Percentiles rank a stretch among this genome's conserved stretches.
Conservation (phyloP, 2,888 invertebrate genomes). For the Chymomyza procnemis region DNA sequence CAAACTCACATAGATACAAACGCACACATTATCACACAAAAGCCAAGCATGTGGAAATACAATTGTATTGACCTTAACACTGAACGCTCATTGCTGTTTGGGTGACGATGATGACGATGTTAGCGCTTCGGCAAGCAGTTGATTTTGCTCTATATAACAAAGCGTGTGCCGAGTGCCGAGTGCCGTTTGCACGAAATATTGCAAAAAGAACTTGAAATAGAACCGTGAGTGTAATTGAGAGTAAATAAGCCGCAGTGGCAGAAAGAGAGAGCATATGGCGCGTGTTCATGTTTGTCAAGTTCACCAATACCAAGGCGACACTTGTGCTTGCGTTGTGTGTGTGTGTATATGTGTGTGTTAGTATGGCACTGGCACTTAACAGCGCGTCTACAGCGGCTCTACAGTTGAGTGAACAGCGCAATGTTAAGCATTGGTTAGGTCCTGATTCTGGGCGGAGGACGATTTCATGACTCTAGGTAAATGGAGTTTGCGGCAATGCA, state of each 20-base stretch:
- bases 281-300: slow-evolving; percentile 62
- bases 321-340: background rate
- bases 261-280: slow-evolving; percentile 23
- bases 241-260: slow-evolving; percentile 24
- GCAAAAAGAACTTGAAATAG: slow-evolving; percentile 45
- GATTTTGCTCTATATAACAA: slow-evolving; percentile 21
- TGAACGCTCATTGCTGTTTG: slow-evolving; percentile 54
- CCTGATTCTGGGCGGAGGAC: background rate
- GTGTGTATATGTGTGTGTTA: slow-evolving; percentile 7
- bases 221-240: slow-evolving; percentile 14
- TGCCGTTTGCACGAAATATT: slow-evolving; percentile 11
- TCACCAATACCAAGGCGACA: slow-evolving; percentile 62
- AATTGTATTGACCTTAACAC: slow-evolving; percentile 74
- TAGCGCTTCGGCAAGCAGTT: slow-evolving; percentile 2
- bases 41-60: slow-evolving; percentile 24
- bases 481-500: slow-evolving; percentile 45
- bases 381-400: slow-evolving; percentile 56
- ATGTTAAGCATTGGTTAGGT: slow-evolving; percentile 37
- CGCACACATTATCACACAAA: slow-evolving; percentile 37
- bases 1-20: slow-evolving; percentile 24
- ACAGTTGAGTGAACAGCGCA: slow-evolving; percentile 51
- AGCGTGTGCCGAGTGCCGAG: background rate
- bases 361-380: slow-evolving; percentile 43
- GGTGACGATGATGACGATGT: background rate
- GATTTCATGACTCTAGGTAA: background rate